These are phyloP conservation scores for Hemitrygon akajei DNA, from an alignment of 2,797 vertebrate genomes.

Conservation along the genomic window DNA sequence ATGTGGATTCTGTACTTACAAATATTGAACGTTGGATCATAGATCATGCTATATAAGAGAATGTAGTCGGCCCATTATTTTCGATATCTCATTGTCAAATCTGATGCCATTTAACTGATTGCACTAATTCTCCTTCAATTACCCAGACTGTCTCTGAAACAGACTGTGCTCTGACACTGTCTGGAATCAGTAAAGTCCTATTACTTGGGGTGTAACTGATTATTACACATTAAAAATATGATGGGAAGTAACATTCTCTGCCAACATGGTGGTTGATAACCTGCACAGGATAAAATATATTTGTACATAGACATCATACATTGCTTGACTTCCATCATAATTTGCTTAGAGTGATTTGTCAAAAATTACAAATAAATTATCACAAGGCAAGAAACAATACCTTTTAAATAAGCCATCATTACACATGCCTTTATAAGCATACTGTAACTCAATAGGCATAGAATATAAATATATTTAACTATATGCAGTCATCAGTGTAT, in stretches of 20 bases:
- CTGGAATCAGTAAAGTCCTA: background rate
- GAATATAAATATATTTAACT: background rate
- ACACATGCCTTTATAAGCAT: background rate
- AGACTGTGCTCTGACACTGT: background rate
- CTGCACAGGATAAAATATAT: background rate
- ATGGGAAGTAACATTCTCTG: background rate
- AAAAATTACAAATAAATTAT: background rate
- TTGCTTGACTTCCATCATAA: background rate
- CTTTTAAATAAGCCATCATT: background rate
- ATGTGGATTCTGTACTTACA: background rate
- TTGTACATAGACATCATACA: background rate
- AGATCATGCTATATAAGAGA: background rate
- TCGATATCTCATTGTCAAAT: background rate
- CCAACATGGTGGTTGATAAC: background rate
- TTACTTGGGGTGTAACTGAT: background rate
- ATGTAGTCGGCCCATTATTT: background rate
- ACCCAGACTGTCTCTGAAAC: background rate
- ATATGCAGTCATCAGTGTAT: too few species aligned
- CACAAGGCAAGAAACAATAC: background rate
- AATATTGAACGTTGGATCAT: background rate
- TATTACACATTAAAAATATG: background rate
- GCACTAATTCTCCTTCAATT: background rate
- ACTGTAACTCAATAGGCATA: background rate
- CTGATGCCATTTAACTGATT: background rate
- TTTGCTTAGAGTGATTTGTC: background rate